Evolutionary conservation across 92 coral and sea anemone species (phyloP).

Genomic region (Montipora capitata): DNA sequence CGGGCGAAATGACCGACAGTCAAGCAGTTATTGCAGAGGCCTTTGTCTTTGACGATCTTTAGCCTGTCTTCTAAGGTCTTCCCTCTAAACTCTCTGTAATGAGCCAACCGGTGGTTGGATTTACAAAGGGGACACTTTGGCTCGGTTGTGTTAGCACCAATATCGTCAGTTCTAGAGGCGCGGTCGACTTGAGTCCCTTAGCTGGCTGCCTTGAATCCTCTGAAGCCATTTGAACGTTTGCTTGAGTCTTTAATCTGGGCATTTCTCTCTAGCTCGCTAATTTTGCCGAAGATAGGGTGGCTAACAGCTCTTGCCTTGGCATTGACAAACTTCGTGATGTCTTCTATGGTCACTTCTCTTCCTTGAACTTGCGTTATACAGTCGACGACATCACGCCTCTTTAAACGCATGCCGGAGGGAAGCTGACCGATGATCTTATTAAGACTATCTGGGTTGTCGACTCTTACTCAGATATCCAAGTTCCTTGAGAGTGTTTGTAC

Average conservation of each 20-base stretch:
- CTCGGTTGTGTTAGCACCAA: too few species aligned
- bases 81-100: too few species aligned
- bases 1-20: conserved; percentile 50
- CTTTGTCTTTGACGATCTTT: conserved; percentile 22
- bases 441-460: conserved; percentile 33
- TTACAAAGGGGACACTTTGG: too few species aligned
- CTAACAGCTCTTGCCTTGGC: conserved; percentile 52
- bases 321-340: conserved; percentile 16
- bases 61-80: background rate
- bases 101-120: too few species aligned
- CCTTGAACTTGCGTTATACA: conserved; percentile 12
- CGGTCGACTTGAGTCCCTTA: too few species aligned
- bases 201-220: too few species aligned
- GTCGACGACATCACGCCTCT: conserved; percentile 31
- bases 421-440: conserved; percentile 42
- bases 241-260: too few species aligned
- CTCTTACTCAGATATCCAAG: too few species aligned
- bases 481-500: too few species aligned
- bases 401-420: conserved; percentile 24
- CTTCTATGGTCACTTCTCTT: conserved; percentile 39
- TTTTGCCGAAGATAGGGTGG: conserved; percentile 50
- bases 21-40: conserved; percentile 65
- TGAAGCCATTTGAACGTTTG: too few species aligned
- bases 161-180: too few species aligned
- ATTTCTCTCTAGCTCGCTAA: background rate